These are phyloP conservation scores for Nezara viridula DNA, from an alignment of 2,888 invertebrate genomes.

Conservation along the genomic window DNA sequence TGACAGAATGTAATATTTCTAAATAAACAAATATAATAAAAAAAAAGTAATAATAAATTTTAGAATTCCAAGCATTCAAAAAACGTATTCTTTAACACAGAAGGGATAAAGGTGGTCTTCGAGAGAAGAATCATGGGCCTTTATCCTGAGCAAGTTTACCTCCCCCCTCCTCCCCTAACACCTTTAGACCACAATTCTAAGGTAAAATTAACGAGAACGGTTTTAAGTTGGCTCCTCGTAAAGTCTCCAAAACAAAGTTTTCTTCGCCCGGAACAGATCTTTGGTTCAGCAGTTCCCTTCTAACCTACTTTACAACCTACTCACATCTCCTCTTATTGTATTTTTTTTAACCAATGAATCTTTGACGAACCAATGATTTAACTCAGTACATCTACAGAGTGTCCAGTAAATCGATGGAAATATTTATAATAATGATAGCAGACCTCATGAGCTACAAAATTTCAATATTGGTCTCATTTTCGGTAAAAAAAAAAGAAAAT, in stretches of 20 bases:
- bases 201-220: conserved; percentile 46
- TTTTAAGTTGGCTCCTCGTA: conserved; percentile 41
- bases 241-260: conserved; percentile 38
- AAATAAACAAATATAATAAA: too few relatives aligned
- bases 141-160: neutral
- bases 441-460: too few relatives aligned
- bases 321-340: too few relatives aligned
- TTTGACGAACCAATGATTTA: too few relatives aligned
- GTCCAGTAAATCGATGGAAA: too few relatives aligned
- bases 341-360: too few relatives aligned
- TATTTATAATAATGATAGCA: too few relatives aligned
- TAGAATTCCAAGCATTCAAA: neutral
- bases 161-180: neutral
- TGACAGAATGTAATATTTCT: too few relatives aligned
- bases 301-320: neutral
- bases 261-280: neutral
- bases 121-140: conserved; percentile 19
- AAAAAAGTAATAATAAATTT: neutral
- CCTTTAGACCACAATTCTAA: conserved; percentile 3
- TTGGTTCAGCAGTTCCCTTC: neutral
- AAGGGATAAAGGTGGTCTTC: neutral
- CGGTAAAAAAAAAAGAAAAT: too few relatives aligned
- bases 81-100: neutral
- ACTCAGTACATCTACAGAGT: too few relatives aligned
- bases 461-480: too few relatives aligned